Percentiles rank a stretch among this genome's conserved stretches.
phyloP scores from a whole-genome alignment of 2,797 vertebrate genomes.

The Pipistrellus kuhlii region DNA sequence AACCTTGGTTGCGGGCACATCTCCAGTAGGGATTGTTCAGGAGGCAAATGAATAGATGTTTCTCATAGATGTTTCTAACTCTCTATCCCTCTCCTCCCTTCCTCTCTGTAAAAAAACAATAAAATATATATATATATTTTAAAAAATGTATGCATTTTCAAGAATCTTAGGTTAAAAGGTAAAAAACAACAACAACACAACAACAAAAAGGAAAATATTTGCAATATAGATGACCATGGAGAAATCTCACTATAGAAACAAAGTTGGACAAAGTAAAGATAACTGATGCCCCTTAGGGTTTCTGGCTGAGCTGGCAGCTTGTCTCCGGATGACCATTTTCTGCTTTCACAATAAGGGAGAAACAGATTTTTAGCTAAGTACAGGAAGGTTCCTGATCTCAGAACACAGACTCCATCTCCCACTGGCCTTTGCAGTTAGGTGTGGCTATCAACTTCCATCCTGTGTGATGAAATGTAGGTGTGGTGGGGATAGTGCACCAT shows the following conservation, averaged over 20 bases:
- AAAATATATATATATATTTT: no score
- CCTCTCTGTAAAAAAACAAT: no score
- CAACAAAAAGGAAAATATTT: background rate
- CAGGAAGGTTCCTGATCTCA: background rate
- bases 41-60: no score
- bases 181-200: background rate
- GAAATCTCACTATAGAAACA: background rate
- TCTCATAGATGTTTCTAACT: no score
- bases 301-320: background rate
- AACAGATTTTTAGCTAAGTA: background rate
- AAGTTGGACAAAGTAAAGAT: background rate
- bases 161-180: background rate
- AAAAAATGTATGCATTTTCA: background rate
- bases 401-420: background rate
- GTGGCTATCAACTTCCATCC: background rate
- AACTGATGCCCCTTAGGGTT: background rate
- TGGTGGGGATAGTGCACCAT: background rate
- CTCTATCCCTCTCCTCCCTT: no score
- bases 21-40: no score
- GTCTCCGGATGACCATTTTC: background rate
- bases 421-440: background rate
- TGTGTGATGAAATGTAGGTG: background rate
- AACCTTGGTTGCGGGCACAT: no score
- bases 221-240: background rate
- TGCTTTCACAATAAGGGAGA: background rate